Percentiles rank a stretch among this genome's conserved stretches.
phyloP scores from a whole-genome alignment of 2,888 invertebrate species.

The Drosophila seclusa region DNA sequence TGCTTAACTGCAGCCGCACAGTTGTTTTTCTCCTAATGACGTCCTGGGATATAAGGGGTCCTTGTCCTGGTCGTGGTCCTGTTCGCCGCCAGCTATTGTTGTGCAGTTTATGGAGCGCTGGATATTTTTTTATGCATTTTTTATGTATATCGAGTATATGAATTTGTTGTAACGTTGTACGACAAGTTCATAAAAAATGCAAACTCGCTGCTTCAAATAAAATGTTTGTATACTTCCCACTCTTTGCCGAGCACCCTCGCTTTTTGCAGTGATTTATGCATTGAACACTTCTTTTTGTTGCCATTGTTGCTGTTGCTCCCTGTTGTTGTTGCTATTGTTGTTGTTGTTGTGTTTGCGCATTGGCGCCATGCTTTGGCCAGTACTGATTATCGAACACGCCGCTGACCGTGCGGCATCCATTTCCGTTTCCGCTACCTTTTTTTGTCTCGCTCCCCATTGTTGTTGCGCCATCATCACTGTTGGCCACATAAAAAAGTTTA shows the following conservation, averaged over 20 bases:
- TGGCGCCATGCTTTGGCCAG: constrained; percentile 56
- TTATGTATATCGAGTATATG: constrained; percentile 71
- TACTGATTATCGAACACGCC: constrained; percentile 48
- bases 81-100: constrained; percentile 38
- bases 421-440: constrained; percentile 66
- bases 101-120: constrained; percentile 30
- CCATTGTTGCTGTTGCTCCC: constrained; percentile 27
- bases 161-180: constrained; percentile 58
- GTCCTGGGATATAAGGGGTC: constrained; percentile 3
- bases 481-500: constrained; percentile 61
- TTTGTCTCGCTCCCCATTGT: constrained; percentile 29
- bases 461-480: constrained; percentile 24
- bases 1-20: constrained; percentile 15
- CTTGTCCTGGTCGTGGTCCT: neutral
- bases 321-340: constrained; percentile 14
- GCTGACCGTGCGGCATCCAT: constrained; percentile 73
- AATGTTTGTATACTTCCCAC: constrained; percentile 56
- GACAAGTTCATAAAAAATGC: constrained; percentile 80
- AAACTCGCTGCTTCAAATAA: constrained; percentile 71
- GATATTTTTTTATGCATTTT: constrained; percentile 67
- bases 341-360: constrained; percentile 43
- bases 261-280: constrained; percentile 64
- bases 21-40: neutral
- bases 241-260: constrained; percentile 1
- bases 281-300: constrained; percentile 48